phyloP scores from a whole-genome alignment of 2,113 vertebrate species.

The Rhodinocichla rosea region DNA sequence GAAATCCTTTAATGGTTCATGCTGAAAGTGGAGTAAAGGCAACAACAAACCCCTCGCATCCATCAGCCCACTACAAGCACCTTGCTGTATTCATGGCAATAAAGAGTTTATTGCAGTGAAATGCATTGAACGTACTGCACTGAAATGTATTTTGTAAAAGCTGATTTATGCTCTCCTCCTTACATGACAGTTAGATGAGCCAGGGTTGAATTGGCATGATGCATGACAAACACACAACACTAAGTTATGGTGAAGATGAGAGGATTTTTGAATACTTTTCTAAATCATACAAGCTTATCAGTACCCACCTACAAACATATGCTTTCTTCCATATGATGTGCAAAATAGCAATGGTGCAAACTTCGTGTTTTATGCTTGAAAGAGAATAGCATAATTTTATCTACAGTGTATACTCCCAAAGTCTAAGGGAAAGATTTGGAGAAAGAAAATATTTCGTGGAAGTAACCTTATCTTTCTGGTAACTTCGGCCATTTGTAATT shows the following conservation, averaged over 20 bases:
- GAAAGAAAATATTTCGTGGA: neutral
- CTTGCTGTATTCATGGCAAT: neutral
- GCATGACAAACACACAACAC: neutral
- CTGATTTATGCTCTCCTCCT: neutral
- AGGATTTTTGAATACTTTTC: neutral
- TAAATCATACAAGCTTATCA: neutral
- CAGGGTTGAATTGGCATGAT: neutral
- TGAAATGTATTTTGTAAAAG: neutral
- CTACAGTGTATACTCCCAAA: neutral
- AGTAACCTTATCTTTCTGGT: neutral
- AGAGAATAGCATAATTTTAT: neutral
- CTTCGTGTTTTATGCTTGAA: neutral
- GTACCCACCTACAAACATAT: conserved; percentile 1
- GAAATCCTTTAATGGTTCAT: neutral
- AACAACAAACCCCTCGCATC: accelerated
- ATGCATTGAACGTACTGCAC: neutral
- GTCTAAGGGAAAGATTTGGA: neutral
- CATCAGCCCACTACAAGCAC: neutral
- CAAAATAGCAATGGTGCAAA: neutral
- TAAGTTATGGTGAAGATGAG: neutral
- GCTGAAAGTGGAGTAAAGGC: neutral
- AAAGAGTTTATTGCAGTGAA: neutral
- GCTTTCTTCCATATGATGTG: neutral
- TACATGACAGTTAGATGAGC: neutral
- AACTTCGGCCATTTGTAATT: neutral